phyloP scores from a whole-genome alignment of 2,797 vertebrate genomes.

The Takifugu ocellatus region DNA sequence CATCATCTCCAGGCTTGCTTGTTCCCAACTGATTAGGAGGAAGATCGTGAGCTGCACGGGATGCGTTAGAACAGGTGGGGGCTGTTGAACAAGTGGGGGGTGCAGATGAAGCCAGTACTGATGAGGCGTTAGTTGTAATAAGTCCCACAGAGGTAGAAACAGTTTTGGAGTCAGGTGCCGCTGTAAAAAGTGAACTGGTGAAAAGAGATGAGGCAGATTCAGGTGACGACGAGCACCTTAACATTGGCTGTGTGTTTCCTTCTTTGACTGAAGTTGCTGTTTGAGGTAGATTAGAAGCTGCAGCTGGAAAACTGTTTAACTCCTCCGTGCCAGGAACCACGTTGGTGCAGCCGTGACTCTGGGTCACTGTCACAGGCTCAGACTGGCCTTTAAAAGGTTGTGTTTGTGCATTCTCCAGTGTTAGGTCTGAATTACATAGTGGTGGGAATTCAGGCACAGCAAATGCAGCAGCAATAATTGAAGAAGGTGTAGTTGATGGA shows the following conservation, averaged over 20 bases:
- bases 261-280: slow-evolving; percentile 15
- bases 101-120: slow-evolving; percentile 4
- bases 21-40: slow-evolving; percentile 2
- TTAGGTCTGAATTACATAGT: slow-evolving; percentile 16
- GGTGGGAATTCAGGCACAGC: background rate
- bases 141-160: slow-evolving; percentile 19
- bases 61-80: slow-evolving; percentile 6
- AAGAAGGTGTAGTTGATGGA: slow-evolving; percentile 11
- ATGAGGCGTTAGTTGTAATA: slow-evolving; percentile 17
- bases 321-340: slow-evolving; percentile 24
- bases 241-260: slow-evolving; percentile 11
- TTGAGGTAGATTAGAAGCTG: slow-evolving; percentile 18
- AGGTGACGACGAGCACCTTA: slow-evolving; percentile 10
- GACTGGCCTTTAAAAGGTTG: slow-evolving; percentile 15
- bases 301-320: slow-evolving; percentile 6
- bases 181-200: background rate
- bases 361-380: background rate
- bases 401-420: slow-evolving; percentile 9
- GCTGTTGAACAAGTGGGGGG: background rate
- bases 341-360: slow-evolving; percentile 9
- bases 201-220: slow-evolving; percentile 15
- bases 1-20: slow-evolving; percentile 42
- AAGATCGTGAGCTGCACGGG: slow-evolving; percentile 9
- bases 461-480: slow-evolving; percentile 10
- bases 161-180: slow-evolving; percentile 4